These are phyloP conservation scores for Anthoscopus minutus DNA, from an alignment of 2,113 vertebrate species.

Conservation along the genomic window DNA sequence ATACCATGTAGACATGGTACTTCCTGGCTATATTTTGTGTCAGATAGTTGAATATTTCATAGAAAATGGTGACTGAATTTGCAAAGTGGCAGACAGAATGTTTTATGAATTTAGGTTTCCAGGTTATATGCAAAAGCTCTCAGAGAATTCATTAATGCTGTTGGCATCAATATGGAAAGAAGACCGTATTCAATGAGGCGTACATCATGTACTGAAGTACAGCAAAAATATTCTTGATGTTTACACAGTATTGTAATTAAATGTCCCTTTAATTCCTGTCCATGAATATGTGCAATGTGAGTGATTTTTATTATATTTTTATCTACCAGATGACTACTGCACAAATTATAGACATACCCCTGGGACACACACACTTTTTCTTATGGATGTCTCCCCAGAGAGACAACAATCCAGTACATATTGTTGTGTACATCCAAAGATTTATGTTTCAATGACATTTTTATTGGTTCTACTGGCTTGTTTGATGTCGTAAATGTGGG, in stretches of 20 bases:
- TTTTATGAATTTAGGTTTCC: not conserved
- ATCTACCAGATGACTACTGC: not conserved
- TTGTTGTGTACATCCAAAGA: not conserved
- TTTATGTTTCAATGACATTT: not conserved
- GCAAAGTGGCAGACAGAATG: not conserved
- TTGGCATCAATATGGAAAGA: not conserved
- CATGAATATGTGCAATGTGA: not conserved
- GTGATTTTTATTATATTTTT: not conserved
- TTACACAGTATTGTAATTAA: not conserved
- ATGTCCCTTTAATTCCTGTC: not conserved
- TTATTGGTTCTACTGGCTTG: not conserved
- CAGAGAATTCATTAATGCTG: not conserved
- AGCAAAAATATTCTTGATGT: not conserved
- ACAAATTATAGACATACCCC: not conserved
- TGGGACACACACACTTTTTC: not conserved
- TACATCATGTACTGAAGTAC: not conserved
- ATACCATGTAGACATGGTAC: not conserved
- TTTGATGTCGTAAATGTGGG: not conserved
- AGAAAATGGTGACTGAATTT: not conserved
- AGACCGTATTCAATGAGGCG: not conserved
- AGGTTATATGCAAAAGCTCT: not conserved
- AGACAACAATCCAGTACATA: not conserved
- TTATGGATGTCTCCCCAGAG: not conserved
- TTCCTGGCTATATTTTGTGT: not conserved
- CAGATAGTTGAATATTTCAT: not conserved